Conservation (phyloP, 2,797 vertebrate genomes). For the Sparus aurata region DNA sequence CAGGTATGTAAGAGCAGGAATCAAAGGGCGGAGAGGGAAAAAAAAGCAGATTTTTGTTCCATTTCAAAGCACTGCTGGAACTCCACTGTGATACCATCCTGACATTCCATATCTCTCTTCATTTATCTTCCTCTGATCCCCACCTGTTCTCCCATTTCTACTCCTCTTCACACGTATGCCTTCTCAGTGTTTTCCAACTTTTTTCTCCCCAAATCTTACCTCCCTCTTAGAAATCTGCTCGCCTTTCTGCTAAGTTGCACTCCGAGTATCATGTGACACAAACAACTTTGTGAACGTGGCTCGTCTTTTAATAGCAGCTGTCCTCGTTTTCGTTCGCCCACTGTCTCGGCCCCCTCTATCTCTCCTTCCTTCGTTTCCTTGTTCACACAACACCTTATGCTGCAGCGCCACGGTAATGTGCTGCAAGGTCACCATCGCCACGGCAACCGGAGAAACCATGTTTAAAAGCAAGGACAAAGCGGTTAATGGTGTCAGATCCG, state of each 20-base stretch:
- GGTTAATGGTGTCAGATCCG: conserved; percentile 59
- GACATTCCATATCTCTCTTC: conserved; percentile 59
- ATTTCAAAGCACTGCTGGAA: conserved; percentile 44
- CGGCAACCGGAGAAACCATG: conserved; percentile 60
- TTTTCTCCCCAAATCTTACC: conserved; percentile 14
- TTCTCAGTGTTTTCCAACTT: conserved; percentile 10
- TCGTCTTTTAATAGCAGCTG: conserved; percentile 75
- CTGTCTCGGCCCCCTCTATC: conserved; percentile 47
- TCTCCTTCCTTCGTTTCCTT: conserved; percentile 47
- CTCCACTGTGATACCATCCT: conserved; percentile 47
- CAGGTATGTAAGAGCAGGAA: conserved; percentile 33
- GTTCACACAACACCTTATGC: conserved; percentile 73
- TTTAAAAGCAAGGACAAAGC: conserved; percentile 64
- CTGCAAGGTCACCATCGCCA: conserved; percentile 78
- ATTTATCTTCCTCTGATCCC: conserved; percentile 58
- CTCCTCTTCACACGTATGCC: conserved; percentile 9
- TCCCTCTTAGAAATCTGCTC: conserved; percentile 48
- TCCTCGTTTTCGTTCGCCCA: conserved; percentile 67
- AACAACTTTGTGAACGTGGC: conserved; percentile 69
- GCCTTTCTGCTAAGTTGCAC: conserved; percentile 47
- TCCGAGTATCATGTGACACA: conserved; percentile 65
- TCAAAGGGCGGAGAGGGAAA: conserved; percentile 4
- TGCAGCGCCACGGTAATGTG: conserved; percentile 72
- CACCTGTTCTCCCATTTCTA: conserved; percentile 47
- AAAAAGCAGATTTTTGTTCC: conserved; percentile 21